Evolutionary conservation across 2,113 vertebrate genomes (phyloP).

Genomic region (Hemichromis elongatus): DNA sequence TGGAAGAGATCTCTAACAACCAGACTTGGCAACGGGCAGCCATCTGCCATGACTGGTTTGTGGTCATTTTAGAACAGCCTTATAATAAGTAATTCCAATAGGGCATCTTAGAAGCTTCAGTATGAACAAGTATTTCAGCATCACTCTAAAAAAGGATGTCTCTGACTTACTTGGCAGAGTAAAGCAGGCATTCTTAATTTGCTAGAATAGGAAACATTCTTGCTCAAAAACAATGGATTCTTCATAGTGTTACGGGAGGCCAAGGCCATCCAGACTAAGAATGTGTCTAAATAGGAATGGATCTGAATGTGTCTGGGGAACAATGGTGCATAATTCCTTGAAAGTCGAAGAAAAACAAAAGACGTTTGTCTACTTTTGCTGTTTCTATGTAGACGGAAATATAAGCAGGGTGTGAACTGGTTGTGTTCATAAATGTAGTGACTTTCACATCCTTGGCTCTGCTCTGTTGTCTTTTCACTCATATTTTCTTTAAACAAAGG

Average conservation of each 20-base stretch:
- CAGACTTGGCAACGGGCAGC: background rate
- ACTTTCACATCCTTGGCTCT: background rate
- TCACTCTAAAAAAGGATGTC: rapidly evolving
- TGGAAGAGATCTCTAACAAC: background rate
- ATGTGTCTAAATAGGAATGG: background rate
- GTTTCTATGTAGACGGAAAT: background rate
- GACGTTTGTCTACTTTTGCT: background rate
- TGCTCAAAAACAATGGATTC: background rate
- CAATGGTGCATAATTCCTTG: background rate
- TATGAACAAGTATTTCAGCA: background rate
- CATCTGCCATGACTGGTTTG: background rate
- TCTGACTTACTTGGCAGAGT: background rate
- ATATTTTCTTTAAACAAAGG: background rate
- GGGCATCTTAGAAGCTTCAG: background rate
- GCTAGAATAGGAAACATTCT: background rate
- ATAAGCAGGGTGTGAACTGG: background rate
- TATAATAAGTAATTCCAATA: background rate
- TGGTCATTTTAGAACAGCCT: background rate
- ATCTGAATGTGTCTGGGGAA: background rate
- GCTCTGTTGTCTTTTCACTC: background rate
- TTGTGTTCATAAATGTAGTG: background rate
- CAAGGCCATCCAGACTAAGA: background rate
- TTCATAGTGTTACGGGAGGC: background rate
- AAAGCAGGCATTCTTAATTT: background rate
- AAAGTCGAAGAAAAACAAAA: background rate